Conservation (phyloP, 2,797 vertebrate species). For the Setipinna tenuifilis region DNA sequence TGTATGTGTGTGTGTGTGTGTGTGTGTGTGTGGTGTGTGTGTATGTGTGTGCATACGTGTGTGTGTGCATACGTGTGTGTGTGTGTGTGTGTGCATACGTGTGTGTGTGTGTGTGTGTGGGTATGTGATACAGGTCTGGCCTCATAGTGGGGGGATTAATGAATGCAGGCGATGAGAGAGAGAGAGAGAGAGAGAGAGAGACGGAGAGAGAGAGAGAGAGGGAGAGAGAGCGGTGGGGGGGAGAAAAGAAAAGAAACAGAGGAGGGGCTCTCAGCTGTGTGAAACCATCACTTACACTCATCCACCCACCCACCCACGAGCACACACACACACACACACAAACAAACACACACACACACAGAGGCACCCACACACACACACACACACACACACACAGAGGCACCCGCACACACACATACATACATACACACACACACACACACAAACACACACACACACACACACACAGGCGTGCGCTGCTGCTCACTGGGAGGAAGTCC, state of each 20-base stretch:
- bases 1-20: not conserved
- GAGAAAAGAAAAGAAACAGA: constrained; percentile 42
- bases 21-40: not conserved
- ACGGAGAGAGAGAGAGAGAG: not conserved
- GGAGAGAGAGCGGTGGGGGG: not conserved
- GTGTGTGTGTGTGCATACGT: constrained; percentile 1
- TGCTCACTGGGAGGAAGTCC: constrained; percentile 68
- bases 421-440: constrained; percentile 31
- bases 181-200: constrained; percentile 26
- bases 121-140: constrained; percentile 39
- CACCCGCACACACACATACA: constrained; percentile 41
- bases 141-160: constrained; percentile 58
- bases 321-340: constrained; percentile 32
- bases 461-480: constrained; percentile 54
- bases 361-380: too few species aligned
- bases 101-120: constrained; percentile 34
- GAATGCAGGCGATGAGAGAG: constrained; percentile 51
- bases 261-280: constrained; percentile 57
- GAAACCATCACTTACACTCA: constrained; percentile 52
- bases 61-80: not conserved
- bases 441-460: constrained; percentile 43
- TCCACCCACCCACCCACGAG: constrained; percentile 15
- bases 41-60: not conserved
- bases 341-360: constrained; percentile 49
- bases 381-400: constrained; percentile 54